Percentiles rank a stretch among this genome's conserved stretches.
Evolutionary conservation across 1,140 invertebrate genomes (phyloP).

Genomic region (Macrobrachium rosenbergii): DNA sequence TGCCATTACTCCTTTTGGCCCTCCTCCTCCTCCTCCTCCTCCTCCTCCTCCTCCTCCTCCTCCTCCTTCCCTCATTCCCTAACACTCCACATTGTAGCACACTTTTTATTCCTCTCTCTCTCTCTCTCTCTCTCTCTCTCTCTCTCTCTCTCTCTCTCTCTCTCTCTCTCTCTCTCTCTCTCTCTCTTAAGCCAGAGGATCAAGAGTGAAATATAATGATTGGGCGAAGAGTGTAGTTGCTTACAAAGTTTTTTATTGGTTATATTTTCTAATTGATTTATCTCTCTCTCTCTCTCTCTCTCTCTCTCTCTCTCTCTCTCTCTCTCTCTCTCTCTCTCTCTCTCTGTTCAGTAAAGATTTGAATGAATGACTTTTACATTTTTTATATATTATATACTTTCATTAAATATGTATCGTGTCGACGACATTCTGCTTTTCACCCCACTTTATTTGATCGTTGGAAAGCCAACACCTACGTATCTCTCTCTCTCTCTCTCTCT

Average conservation of each 20-base stretch:
- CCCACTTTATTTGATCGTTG: too few species aligned
- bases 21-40: not conserved
- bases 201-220: not conserved
- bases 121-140: too few species aligned
- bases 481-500: not conserved
- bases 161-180: slow-evolving; percentile 33
- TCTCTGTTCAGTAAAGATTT: too few species aligned
- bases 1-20: too few species aligned
- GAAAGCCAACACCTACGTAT: too few species aligned
- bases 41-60: not conserved
- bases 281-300: not conserved
- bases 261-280: not conserved
- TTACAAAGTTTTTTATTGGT: not conserved
- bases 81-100: not conserved
- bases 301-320: not conserved
- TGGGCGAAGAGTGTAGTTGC: not conserved
- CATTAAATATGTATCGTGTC: too few species aligned
- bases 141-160: slow-evolving; percentile 26
- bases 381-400: too few species aligned
- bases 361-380: too few species aligned
- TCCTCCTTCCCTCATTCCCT: not conserved
- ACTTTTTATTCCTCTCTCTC: slow-evolving; percentile 19
- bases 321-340: not conserved
- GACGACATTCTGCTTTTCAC: too few species aligned
- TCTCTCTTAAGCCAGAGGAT: not conserved